Base-by-base conservation (phyloP, 1,140 invertebrate species). In the Pristionchus pacificus region DNA sequence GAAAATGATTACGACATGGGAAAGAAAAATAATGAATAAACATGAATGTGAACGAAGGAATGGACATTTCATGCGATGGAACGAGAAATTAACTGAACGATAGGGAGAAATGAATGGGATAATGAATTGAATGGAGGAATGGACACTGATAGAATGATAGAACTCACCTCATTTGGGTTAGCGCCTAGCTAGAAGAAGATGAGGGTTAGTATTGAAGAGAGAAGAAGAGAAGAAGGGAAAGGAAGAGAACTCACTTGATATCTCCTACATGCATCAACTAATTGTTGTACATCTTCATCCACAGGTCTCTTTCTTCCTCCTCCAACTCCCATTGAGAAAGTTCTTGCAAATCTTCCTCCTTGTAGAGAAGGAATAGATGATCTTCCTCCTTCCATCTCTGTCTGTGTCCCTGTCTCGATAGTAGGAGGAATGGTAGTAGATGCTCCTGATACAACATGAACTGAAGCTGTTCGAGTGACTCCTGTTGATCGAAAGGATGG, bases 251-350 rank as follows among this genome's bases (percentile, higher is more conserved):
- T 24, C 67, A 75, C 79, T 67, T 81, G 79, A 69, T 82, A 82
- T 38, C 81, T 72, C 28, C 79, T 27, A 61, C 80, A 82, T 19
- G 80, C 81, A 19, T 82, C 78, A 6, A 82, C 81, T 15, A 82
- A 60, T 33, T 77, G 69, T 15, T 74, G 71, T 2, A 82, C 80
- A 62, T 82, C 80, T 55, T 82, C 80, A 60, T 82, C 80, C 65
- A 82, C 32, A 27, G 30, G 59, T 55, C 60, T 64, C 60, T 68
- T 73, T 76, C 69, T 76, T 76, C 31, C 67, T 66, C 25, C 38
- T 10, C 38, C 38, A 49, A 75, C 74, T 63, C 77, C 78, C 15
- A 81, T 77, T 2, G 80, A 82, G 58, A 82, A 81, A 19, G 79
- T 78, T 49, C 80, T 59, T 27, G 71, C 71, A 60, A 82, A 81